These are phyloP conservation scores for Lagria hirta DNA, from an alignment of 2,888 invertebrate species.

Conservation along the genomic window DNA sequence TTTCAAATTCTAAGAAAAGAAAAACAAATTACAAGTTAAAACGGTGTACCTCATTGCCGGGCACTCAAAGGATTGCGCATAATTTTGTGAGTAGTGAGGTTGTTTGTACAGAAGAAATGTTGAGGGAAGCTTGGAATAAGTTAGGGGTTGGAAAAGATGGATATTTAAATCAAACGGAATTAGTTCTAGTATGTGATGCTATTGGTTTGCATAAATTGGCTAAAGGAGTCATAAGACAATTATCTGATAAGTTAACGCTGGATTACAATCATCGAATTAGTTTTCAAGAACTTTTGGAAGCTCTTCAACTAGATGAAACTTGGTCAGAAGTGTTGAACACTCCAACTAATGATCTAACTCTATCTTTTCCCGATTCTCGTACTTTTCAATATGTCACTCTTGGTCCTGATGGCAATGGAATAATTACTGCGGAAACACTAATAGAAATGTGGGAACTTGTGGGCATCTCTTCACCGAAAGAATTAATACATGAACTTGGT, in stretches of 20 bases:
- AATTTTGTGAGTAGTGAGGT: constrained; percentile 40
- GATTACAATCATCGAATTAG: constrained; percentile 66
- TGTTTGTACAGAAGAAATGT: constrained; percentile 60
- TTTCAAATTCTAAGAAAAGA: constrained; percentile 56
- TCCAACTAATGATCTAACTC: constrained; percentile 13
- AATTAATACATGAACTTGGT: constrained; percentile 68
- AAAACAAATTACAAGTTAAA: constrained; percentile 57
- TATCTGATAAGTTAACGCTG: constrained; percentile 66
- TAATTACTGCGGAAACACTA: constrained; percentile 57
- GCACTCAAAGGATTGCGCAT: constrained; percentile 42
- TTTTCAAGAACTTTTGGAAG: constrained; percentile 65
- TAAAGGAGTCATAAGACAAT: constrained; percentile 63
- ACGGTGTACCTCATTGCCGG: constrained; percentile 60
- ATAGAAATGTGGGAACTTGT: constrained; percentile 74
- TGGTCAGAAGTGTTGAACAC: constrained; percentile 49
- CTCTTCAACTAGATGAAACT: constrained; percentile 60
- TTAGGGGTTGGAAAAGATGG: constrained; percentile 64
- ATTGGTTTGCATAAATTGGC: constrained; percentile 67
- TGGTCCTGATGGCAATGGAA: constrained; percentile 49
- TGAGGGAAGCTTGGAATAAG: constrained; percentile 65
- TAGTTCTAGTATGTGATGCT: constrained; percentile 65
- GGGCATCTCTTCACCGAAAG: constrained; percentile 65
- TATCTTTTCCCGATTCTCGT: constrained; percentile 47
- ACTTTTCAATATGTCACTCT: constrained; percentile 51
- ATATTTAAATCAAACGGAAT: constrained; percentile 63